Evolutionary conservation across 2,797 vertebrate species (phyloP).

Genomic region (Passerculus sandwichensis): DNA sequence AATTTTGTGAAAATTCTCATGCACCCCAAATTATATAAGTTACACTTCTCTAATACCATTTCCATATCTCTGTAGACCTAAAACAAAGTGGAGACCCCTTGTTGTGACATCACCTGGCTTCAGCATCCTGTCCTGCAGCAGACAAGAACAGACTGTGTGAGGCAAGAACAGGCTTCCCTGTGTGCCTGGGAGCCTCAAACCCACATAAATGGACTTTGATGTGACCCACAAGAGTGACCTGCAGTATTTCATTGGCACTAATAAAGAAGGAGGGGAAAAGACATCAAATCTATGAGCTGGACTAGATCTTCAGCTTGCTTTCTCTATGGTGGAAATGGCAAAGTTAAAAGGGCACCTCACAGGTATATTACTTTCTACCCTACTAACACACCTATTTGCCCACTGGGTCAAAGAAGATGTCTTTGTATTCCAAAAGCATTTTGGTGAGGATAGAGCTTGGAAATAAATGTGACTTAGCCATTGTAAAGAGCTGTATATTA

Average conservation of each 20-base stretch:
- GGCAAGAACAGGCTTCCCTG: background rate
- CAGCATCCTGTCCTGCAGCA: background rate
- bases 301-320: background rate
- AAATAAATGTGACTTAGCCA: background rate
- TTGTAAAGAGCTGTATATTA: background rate
- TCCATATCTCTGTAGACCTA: background rate
- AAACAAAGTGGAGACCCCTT: background rate
- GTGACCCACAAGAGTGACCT: background rate
- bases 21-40: background rate
- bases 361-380: background rate
- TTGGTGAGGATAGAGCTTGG: background rate
- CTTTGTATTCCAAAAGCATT: background rate
- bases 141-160: background rate
- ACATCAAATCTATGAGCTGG: background rate
- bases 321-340: background rate
- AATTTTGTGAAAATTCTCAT: background rate
- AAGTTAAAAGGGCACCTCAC: background rate
- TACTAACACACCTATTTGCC: background rate
- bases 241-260: background rate
- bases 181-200: background rate
- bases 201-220: accelerated
- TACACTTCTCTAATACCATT: background rate
- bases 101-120: background rate
- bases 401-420: background rate
- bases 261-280: background rate